These are phyloP conservation scores for Drosophila lacteicornis DNA, from an alignment of 1,140 invertebrate genomes.

Conservation along the genomic window DNA sequence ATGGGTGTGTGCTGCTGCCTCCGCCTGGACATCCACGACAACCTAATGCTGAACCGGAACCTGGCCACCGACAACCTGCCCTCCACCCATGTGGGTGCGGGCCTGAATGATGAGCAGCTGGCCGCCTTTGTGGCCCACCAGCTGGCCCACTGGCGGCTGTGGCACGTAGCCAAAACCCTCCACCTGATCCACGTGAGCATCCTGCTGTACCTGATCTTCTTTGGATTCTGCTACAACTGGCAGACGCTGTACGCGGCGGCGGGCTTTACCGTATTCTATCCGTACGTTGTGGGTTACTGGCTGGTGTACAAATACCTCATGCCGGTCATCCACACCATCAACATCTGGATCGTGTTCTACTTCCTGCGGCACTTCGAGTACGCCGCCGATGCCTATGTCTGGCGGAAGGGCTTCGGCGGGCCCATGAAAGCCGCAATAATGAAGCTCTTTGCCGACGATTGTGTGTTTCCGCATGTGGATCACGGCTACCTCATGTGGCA, in stretches of 20 bases:
- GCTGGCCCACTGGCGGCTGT: conserved; percentile 42
- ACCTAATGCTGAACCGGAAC: conserved; percentile 36
- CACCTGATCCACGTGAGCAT: conserved; percentile 11
- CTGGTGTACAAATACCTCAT: conserved; percentile 44
- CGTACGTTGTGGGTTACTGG: conserved; percentile 32
- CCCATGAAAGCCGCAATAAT: conserved; percentile 10
- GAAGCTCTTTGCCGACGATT: conserved; percentile 32
- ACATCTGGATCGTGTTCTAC: conserved; percentile 27
- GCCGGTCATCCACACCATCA: conserved; percentile 3
- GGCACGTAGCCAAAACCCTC: conserved; percentile 7
- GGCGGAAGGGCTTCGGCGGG: not conserved
- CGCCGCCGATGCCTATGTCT: conserved; percentile 21
- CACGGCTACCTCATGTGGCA: conserved; percentile 44
- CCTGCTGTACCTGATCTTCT: conserved; percentile 46
- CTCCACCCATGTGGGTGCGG: conserved; percentile 29
- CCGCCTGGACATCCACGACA: conserved; percentile 48
- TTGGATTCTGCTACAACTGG: conserved; percentile 18
- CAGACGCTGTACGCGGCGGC: conserved; percentile 31
- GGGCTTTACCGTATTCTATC: conserved; percentile 47
- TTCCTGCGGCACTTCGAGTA: conserved; percentile 34
- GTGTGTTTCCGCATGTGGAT: conserved; percentile 20
- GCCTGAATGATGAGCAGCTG: conserved; percentile 24
- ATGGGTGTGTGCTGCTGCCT: conserved; percentile 24
- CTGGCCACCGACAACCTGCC: not conserved
- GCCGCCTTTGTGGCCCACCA: conserved; percentile 57